These are phyloP conservation scores for Mirounga angustirostris DNA, from an alignment of 2,113 vertebrate genomes.

Conservation along the genomic window DNA sequence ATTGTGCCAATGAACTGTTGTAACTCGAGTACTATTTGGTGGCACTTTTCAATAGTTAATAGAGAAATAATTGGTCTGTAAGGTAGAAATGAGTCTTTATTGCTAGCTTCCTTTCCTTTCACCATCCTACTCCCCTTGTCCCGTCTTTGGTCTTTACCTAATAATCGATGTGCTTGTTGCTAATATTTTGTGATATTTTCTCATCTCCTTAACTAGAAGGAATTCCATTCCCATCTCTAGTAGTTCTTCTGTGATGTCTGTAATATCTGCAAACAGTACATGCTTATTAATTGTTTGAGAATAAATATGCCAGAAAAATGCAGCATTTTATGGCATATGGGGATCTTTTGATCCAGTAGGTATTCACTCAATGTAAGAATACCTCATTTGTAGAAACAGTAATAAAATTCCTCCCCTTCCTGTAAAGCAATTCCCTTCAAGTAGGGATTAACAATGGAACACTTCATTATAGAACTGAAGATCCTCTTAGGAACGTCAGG, in stretches of 20 bases:
- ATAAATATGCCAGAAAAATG: slow-evolving; percentile 24
- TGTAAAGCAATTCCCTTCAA: neutral
- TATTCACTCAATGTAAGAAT: neutral
- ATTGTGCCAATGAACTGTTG: neutral
- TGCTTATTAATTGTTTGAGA: neutral
- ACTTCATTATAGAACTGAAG: neutral
- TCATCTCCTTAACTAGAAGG: neutral
- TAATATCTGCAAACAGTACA: neutral
- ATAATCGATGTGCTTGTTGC: neutral
- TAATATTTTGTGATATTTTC: slow-evolving; percentile 26
- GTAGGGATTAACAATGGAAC: neutral
- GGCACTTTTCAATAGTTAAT: neutral
- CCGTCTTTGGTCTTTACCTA: neutral
- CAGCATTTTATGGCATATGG: neutral
- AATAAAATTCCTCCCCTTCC: neutral
- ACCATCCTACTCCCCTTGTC: neutral
- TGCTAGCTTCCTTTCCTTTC: neutral
- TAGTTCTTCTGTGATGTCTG: neutral
- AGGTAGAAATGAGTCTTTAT: neutral
- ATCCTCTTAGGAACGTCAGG: neutral
- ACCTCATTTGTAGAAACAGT: slow-evolving; percentile 12
- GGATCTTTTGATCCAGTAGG: neutral
- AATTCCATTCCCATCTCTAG: neutral
- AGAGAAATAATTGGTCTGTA: neutral
- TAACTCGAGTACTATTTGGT: neutral